Base-by-base conservation (phyloP, 2,888 invertebrate species). In the Volucella zonaria region DNA sequence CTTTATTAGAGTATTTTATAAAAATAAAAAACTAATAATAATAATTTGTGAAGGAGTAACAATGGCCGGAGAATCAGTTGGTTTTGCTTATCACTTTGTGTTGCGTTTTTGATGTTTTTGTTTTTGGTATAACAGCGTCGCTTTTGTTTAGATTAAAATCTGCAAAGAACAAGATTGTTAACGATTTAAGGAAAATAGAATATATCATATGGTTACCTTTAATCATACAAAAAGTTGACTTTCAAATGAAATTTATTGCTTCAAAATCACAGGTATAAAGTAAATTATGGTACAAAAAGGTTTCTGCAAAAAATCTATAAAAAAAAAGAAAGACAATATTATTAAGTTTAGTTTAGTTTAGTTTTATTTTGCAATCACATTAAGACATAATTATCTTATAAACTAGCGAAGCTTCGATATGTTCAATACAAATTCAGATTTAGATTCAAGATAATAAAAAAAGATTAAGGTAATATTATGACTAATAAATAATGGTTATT, bases 231-330 rank as follows among this genome's bases (percentile, higher is more conserved):
- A 56, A n/a, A 14, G 1, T 38, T 2, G 14, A 31, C 31, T 31
- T 31, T 4, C n/a, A 43, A 43, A 56, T n/a, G 31, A 58, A 31
- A 18, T 38, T 58, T 15, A 38, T 47, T 38, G 40, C 15, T 45
- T 23, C 15, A 14, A 23, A 58, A 68, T 70, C 47, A 40, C 47
- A 70, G 56, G 15, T 12, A 6, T 8, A 8, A 38, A 15, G 11
- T 23, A 68, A 42, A 52, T 23, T 3, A 3, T 23, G 42, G n/a
- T 51, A 52, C 66, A 23, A 43, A 23, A 11, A 10, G 12, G 40
- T 70, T 58, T 40, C 70, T 70, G 58, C 38, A 18, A 70, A 54
- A 58, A 31, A 38, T 31, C 31, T 31, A 31, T 6, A 31, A 31
- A 31, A 31, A 31, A 31, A 0, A 31, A 31, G 31, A 31, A 54